phyloP scores from a whole-genome alignment of 2,888 invertebrate genomes.

The Maniola hyperantus region DNA sequence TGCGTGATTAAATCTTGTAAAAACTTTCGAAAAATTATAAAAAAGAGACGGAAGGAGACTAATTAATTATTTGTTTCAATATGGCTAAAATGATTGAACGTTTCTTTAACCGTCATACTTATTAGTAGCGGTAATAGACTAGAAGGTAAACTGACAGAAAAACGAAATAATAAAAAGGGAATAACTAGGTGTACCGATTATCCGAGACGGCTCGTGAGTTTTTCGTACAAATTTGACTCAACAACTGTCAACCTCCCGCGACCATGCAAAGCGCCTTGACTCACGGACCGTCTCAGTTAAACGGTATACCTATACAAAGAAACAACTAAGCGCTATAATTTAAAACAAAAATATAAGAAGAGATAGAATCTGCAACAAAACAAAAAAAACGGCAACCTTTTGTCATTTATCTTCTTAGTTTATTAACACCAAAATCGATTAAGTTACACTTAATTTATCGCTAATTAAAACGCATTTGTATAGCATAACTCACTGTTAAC shows the following conservation, averaged over 20 bases:
- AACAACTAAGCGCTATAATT: not conserved
- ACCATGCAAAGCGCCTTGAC: too few relatives aligned
- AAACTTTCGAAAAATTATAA: too few relatives aligned
- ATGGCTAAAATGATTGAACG: not conserved
- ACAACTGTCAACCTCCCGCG: too few relatives aligned
- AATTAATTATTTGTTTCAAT: too few relatives aligned
- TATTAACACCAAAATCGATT: constrained; percentile 1
- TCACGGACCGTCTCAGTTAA: too few relatives aligned
- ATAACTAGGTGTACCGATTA: not conserved
- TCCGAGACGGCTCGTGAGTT: too few relatives aligned
- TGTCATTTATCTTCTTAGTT: constrained; percentile 7
- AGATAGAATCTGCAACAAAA: not conserved
- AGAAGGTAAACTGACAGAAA: not conserved
- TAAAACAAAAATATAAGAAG: not conserved
- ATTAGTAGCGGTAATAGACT: constrained; percentile 6
- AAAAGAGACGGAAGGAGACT: too few relatives aligned
- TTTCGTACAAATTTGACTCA: not conserved
- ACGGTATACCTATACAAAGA: not conserved
- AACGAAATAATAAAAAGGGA: not conserved
- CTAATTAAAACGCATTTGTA: constrained; percentile 11
- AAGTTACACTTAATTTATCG: not conserved
- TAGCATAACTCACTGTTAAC: constrained; percentile 15
- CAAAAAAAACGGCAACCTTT: not conserved
- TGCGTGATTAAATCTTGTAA: too few relatives aligned
- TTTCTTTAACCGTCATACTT: not conserved